These are phyloP conservation scores for Semicossyphus pulcher DNA, from an alignment of 2,113 vertebrate genomes.

Conservation along the genomic window DNA sequence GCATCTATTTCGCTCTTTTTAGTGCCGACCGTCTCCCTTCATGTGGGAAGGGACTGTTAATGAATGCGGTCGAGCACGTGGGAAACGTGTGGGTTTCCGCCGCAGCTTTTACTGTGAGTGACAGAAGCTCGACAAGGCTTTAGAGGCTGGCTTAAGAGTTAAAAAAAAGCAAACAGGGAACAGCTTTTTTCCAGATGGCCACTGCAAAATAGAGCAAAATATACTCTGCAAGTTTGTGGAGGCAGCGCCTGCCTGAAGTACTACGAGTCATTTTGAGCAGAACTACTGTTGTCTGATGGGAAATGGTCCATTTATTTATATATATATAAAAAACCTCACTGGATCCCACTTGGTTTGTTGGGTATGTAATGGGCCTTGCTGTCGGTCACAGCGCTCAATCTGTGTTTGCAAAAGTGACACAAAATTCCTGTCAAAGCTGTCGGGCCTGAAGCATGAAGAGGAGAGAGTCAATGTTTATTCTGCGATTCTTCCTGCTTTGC, in stretches of 20 bases:
- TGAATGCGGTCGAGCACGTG: conserved; percentile 61
- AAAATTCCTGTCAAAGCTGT: conserved; percentile 66
- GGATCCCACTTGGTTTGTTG: conserved; percentile 45
- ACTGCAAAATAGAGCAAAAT: conserved; percentile 46
- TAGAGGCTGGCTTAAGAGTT: conserved; percentile 59
- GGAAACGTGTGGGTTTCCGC: conserved; percentile 63
- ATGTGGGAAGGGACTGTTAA: conserved; percentile 59
- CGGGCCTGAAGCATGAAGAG: conserved; percentile 52
- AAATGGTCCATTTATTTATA: conserved; percentile 31
- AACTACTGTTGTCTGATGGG: conserved; percentile 47
- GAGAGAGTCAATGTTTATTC: conserved; percentile 76
- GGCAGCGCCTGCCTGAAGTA: conserved; percentile 25
- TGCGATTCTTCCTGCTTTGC: conserved; percentile 70
- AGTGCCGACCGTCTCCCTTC: conserved; percentile 49
- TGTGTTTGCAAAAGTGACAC: conserved; percentile 63
- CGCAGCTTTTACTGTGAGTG: conserved; percentile 56
- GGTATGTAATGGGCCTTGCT: conserved; percentile 49
- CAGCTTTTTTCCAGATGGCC: conserved; percentile 71
- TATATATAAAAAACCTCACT: conserved; percentile 5
- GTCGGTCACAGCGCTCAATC: conserved; percentile 44
- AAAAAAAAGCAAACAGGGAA: conserved; percentile 55
- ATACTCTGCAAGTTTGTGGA: conserved; percentile 38
- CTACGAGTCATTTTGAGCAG: conserved; percentile 52
- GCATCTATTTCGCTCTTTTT: conserved; percentile 46
- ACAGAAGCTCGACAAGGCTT: conserved; percentile 65